Percentiles rank a stretch among this genome's conserved stretches.
Evolutionary conservation across 2,888 invertebrate genomes (phyloP).

Genomic region (Trissoscelio sp.): DNA sequence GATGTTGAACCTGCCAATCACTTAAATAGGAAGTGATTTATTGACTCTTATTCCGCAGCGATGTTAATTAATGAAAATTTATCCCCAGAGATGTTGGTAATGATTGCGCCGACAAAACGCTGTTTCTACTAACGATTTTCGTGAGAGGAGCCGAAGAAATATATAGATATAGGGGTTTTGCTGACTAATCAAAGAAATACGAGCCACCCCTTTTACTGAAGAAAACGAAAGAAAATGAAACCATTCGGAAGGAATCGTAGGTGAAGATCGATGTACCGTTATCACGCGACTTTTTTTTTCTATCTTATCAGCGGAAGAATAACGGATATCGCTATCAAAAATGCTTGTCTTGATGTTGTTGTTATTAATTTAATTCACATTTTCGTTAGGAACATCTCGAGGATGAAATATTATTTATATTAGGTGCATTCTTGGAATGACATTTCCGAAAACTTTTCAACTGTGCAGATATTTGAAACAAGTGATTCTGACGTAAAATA

Average conservation of each 20-base stretch:
- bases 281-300: slow-evolving; percentile 59
- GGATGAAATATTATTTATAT: not conserved
- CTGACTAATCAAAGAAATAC: slow-evolving; percentile 70
- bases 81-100: slow-evolving; percentile 23
- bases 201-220: slow-evolving; percentile 60
- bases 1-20: not conserved
- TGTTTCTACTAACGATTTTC: slow-evolving; percentile 51
- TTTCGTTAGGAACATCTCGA: not conserved
- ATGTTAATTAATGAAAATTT: slow-evolving; percentile 42
- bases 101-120: slow-evolving; percentile 35
- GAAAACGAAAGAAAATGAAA: slow-evolving; percentile 64
- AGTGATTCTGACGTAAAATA: slow-evolving; percentile 48
- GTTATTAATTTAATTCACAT: slow-evolving; percentile 12
- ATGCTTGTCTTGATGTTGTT: slow-evolving; percentile 10
- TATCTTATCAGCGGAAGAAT: slow-evolving; percentile 24
- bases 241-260: slow-evolving; percentile 51
- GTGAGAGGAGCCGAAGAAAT: slow-evolving; percentile 27
- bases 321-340: slow-evolving; percentile 33
- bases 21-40: too few relatives aligned
- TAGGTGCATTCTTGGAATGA: not conserved
- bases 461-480: slow-evolving; percentile 37
- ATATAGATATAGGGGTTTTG: slow-evolving; percentile 50
- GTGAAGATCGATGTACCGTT: slow-evolving; percentile 63
- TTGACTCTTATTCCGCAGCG: too few relatives aligned
- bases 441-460: slow-evolving; percentile 16